Conservation (phyloP, 2,113 vertebrate species). For the Aspidoscelis tigris region DNA sequence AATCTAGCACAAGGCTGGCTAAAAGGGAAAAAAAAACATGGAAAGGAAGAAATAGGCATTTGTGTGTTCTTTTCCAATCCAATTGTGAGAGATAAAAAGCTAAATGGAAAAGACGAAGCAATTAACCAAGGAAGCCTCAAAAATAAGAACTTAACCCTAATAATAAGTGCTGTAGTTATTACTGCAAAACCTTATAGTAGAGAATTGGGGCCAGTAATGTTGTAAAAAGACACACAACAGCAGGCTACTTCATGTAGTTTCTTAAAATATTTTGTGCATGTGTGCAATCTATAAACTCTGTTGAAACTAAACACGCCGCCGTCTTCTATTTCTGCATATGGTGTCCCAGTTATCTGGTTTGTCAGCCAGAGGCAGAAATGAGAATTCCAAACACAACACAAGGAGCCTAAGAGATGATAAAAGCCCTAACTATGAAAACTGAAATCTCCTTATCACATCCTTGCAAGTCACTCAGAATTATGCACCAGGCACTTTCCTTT, state of each 20-base stretch:
- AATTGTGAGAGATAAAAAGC: constrained; percentile 55
- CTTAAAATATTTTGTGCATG: background rate
- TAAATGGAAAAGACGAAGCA: constrained; percentile 62
- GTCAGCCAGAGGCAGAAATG: background rate
- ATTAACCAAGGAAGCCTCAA: constrained; percentile 43
- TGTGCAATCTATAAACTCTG: constrained; percentile 7
- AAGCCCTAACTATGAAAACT: background rate
- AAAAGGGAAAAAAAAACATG: background rate
- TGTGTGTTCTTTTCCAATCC: constrained; percentile 54
- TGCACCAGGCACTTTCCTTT: background rate
- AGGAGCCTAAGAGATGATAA: background rate
- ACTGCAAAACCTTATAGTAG: constrained; percentile 15
- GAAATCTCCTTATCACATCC: background rate
- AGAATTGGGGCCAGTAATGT: constrained; percentile 20
- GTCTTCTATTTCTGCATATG: background rate
- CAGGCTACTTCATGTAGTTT: background rate
- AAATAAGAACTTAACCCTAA: constrained; percentile 57
- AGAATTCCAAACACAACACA: background rate
- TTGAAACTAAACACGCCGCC: background rate
- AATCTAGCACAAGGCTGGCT: constrained; percentile 26
- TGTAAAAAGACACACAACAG: constrained; percentile 3
- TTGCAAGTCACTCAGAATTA: background rate
- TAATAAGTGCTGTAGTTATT: constrained; percentile 32
- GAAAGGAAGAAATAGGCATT: constrained; percentile 36
- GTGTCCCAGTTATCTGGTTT: background rate